These are phyloP conservation scores for Daboia siamensis DNA, from an alignment of 2,113 vertebrate genomes.

Conservation along the genomic window DNA sequence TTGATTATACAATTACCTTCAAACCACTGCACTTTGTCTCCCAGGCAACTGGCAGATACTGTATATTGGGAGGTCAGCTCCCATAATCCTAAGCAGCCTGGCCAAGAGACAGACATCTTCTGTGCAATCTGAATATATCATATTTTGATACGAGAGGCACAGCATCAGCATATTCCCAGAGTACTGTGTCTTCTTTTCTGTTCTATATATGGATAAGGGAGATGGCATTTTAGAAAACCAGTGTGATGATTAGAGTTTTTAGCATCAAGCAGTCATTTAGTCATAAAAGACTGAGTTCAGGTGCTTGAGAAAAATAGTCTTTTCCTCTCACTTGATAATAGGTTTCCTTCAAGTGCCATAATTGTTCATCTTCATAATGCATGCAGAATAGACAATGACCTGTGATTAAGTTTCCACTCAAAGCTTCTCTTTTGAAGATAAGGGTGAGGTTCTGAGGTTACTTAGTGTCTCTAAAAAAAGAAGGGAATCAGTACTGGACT, in stretches of 20 bases:
- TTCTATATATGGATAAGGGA: conserved; percentile 57
- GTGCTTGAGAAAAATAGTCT: conserved; percentile 63
- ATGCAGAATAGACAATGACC: conserved; percentile 55
- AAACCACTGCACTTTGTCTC: not conserved
- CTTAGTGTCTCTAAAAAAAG: conserved; percentile 19
- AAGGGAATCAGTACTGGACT: conserved; percentile 23
- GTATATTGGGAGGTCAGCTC: not conserved
- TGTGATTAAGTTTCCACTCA: conserved; percentile 56
- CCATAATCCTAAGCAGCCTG: not conserved
- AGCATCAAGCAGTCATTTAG: conserved; percentile 66
- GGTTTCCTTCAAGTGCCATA: conserved; percentile 61
- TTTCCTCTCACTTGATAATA: conserved; percentile 67
- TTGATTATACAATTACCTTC: not conserved
- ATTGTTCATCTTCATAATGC: conserved; percentile 62
- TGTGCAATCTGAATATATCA: not conserved
- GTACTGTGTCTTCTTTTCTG: conserved; percentile 44
- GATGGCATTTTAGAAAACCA: conserved; percentile 69
- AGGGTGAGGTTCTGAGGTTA: conserved; percentile 29
- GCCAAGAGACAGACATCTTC: not conserved
- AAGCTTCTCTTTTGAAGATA: conserved; percentile 51
- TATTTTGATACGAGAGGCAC: not conserved
- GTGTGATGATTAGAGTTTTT: conserved; percentile 69
- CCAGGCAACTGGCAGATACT: not conserved
- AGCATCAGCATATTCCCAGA: conserved; percentile 21
- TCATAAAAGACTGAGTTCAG: conserved; percentile 62